These are phyloP conservation scores for Irena cyanogastra DNA, from an alignment of 2,113 vertebrate species.

Conservation along the genomic window DNA sequence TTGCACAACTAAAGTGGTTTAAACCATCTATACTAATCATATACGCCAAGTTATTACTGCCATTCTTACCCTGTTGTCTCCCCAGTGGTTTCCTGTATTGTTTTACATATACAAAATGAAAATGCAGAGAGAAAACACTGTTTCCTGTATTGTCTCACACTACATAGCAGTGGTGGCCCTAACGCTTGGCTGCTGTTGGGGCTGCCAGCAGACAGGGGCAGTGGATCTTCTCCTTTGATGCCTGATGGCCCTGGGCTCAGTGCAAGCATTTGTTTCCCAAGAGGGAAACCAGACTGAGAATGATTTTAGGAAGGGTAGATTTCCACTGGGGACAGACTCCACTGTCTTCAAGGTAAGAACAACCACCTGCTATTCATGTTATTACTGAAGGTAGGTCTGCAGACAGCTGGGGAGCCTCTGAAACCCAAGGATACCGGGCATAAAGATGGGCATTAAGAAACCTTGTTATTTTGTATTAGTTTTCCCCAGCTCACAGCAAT, in stretches of 20 bases:
- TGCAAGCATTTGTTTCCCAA: not conserved
- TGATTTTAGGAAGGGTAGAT: not conserved
- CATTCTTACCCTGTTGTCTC: not conserved
- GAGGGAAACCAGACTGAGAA: not conserved
- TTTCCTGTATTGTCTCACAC: not conserved
- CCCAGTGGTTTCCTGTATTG: not conserved
- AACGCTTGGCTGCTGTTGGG: not conserved
- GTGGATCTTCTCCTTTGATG: not conserved
- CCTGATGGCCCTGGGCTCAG: not conserved
- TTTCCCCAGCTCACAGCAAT: not conserved
- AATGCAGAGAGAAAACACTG: not conserved
- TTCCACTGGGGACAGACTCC: not conserved
- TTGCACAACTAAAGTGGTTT: not conserved
- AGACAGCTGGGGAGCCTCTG: not conserved
- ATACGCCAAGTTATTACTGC: not conserved
- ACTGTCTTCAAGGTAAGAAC: not conserved
- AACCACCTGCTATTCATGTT: not conserved
- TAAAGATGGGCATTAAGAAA: not conserved
- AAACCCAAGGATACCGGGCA: not conserved
- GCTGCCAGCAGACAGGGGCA: not conserved
- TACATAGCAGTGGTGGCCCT: not conserved
- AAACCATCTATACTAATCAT: not conserved
- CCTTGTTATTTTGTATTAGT: not conserved
- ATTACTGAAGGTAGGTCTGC: not conserved
- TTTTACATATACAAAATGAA: not conserved